These are phyloP conservation scores for Nasonia longicornis DNA, from an alignment of 1,140 invertebrate species.

Conservation along the genomic window DNA sequence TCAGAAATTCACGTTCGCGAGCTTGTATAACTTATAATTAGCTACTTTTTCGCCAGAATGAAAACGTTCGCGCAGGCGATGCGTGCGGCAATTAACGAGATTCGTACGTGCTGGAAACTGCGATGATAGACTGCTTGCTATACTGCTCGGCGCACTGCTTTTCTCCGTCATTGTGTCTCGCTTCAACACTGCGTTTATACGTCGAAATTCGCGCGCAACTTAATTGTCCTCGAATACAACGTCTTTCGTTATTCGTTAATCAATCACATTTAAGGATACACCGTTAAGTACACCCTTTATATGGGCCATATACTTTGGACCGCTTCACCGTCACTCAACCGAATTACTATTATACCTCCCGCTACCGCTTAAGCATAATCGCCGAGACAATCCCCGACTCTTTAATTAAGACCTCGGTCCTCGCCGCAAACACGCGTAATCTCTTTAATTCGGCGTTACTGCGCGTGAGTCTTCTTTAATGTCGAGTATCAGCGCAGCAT, in stretches of 20 bases:
- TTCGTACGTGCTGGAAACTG: neutral
- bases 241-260: no score
- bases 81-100: neutral
- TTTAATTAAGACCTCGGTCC: neutral
- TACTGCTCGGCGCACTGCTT: neutral
- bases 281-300: no score
- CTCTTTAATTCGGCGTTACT: neutral
- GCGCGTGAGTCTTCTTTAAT: slow-evolving; percentile 17
- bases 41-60: neutral
- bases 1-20: neutral
- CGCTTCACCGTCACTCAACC: no score
- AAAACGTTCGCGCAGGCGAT: neutral
- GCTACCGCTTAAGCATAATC: neutral
- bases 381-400: neutral
- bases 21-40: slow-evolving; percentile 16
- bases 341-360: no score
- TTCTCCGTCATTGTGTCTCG: neutral
- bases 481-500: slow-evolving; percentile 10
- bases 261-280: no score
- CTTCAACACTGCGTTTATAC: neutral
- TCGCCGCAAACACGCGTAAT: neutral
- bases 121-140: neutral
- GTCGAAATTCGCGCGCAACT: neutral
- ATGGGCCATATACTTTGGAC: no score
- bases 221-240: neutral